Percentiles rank a stretch among this genome's conserved stretches.
These are phyloP conservation scores for Brotula barbata DNA, from an alignment of 2,797 vertebrate species.

Conservation along the genomic window DNA sequence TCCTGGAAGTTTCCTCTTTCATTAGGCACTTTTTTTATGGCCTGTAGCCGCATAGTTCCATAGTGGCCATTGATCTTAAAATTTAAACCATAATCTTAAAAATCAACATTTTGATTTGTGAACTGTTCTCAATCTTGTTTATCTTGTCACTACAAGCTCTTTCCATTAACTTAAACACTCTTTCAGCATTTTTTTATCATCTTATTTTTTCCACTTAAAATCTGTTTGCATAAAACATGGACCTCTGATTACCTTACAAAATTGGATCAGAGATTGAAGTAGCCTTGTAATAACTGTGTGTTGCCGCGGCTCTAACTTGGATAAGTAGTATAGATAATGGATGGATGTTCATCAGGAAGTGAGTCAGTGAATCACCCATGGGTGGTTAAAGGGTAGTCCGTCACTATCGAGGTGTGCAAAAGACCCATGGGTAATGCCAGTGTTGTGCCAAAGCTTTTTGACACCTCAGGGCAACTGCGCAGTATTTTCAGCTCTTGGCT, in stretches of 20 bases:
- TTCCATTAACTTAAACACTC: too few species aligned
- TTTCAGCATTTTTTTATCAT: conserved; percentile 12
- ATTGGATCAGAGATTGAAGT: conserved; percentile 49
- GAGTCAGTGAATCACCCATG: conserved; percentile 64
- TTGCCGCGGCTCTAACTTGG: too few species aligned
- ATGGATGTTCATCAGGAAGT: conserved; percentile 64
- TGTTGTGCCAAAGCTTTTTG: conserved; percentile 65
- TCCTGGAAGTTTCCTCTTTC: too few species aligned
- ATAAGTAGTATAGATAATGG: too few species aligned
- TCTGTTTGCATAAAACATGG: conserved; percentile 17
- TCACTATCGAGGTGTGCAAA: conserved; percentile 75
- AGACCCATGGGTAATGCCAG: conserved; percentile 64
- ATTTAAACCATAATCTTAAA: too few species aligned
- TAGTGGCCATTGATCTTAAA: too few species aligned
- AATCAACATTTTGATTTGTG: too few species aligned
- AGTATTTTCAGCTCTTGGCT: conserved; percentile 40
- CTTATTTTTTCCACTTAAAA: conserved; percentile 1
- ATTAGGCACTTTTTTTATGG: too few species aligned
- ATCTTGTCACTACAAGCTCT: too few species aligned
- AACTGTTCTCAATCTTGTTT: too few species aligned
- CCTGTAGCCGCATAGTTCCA: too few species aligned
- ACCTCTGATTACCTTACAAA: conserved; percentile 27
- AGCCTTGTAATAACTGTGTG: conserved; percentile 62
- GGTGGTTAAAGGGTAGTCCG: conserved; percentile 70
- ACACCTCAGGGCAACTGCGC: conserved; percentile 61